A percentile compares a stretch with the other conserved stretches of the same genome.
phyloP scores from a whole-genome alignment of 2,888 invertebrate species.

The Cenopis cana region DNA sequence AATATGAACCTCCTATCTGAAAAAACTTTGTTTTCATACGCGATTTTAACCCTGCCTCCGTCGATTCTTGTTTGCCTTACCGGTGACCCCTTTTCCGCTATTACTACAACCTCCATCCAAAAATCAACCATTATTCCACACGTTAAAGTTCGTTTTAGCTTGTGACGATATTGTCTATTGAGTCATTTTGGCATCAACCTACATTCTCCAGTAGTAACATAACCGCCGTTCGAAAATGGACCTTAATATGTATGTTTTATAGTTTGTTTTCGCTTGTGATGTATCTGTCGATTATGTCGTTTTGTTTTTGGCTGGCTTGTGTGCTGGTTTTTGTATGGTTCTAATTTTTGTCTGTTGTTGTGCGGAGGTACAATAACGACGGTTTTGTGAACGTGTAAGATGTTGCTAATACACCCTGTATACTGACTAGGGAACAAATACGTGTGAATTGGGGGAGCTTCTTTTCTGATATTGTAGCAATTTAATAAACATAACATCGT shows the following conservation, averaged over 20 bases:
- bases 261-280: not conserved
- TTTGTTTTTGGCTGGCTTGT: not conserved
- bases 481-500: no score
- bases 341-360: conserved; percentile 34
- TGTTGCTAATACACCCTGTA: not conserved
- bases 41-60: conserved; percentile 17
- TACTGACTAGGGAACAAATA: not conserved
- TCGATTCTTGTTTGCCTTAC: conserved; percentile 24
- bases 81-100: conserved; percentile 26
- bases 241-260: not conserved
- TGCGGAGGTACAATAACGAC: conserved; percentile 11
- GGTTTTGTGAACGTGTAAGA: conserved; percentile 7
- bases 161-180: not conserved
- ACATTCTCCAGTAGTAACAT: not conserved
- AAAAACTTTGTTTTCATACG: conserved; percentile 34
- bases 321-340: conserved; percentile 18
- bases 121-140: not conserved
- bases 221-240: not conserved
- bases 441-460: not conserved
- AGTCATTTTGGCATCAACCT: not conserved
- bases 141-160: not conserved
- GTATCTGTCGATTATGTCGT: not conserved
- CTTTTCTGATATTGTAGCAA: not conserved
- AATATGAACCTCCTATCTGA: conserved; percentile 19
- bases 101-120: not conserved